These are phyloP conservation scores for Karalla daura DNA, from an alignment of 2,797 vertebrate species.

Conservation along the genomic window DNA sequence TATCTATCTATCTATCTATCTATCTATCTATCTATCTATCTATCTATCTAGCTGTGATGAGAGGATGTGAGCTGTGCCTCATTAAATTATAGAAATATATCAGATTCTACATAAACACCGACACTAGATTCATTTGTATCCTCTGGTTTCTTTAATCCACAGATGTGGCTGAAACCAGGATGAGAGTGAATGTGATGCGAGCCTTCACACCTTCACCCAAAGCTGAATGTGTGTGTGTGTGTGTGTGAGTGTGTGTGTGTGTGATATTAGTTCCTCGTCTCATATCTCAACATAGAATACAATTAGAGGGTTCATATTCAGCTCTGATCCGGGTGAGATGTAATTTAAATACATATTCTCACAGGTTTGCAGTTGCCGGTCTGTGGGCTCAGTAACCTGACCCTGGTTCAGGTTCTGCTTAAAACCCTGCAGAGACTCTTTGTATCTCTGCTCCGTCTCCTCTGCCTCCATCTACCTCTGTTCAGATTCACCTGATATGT, in stretches of 20 bases:
- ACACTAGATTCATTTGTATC: not conserved
- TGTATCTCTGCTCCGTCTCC: no score
- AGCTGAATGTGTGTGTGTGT: no score
- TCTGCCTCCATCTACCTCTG: no score
- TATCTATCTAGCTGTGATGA: no score
- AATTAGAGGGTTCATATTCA: constrained; percentile 23
- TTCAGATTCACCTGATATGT: no score
- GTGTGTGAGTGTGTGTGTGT: not conserved
- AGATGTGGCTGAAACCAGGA: no score
- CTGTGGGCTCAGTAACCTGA: not conserved
- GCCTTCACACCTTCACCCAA: no score
- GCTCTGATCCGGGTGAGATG: constrained; percentile 14
- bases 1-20: no score
- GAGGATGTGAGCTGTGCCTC: not conserved
- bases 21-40: no score
- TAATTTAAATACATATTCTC: not conserved
- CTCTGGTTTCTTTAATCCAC: no score
- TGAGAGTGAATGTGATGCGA: no score
- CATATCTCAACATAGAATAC: constrained; percentile 7
- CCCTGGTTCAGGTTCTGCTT: not conserved
- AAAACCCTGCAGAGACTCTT: constrained; percentile 14
- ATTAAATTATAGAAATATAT: not conserved
- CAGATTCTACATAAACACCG: not conserved
- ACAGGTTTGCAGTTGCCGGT: not conserved
- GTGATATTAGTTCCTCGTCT: constrained; percentile 11